Conservation (phyloP, 2,797 vertebrate species). For the Sylvilagus floridanus region DNA sequence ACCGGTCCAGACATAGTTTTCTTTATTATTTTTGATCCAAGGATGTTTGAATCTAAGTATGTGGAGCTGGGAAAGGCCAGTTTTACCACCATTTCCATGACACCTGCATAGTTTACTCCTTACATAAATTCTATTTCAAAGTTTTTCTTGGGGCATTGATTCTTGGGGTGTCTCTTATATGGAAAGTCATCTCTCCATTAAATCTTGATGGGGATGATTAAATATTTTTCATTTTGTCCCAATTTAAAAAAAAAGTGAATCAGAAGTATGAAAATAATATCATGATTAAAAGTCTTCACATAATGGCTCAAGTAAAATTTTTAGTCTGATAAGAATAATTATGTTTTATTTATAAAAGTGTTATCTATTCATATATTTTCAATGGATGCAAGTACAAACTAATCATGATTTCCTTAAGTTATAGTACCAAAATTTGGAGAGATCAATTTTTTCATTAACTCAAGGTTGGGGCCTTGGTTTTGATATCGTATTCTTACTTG, state of each 20-base stretch:
- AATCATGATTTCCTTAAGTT: background rate
- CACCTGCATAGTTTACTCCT: background rate
- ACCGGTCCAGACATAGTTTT: too few species aligned
- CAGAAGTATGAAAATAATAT: background rate
- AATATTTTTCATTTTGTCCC: background rate
- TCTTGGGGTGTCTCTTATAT: background rate
- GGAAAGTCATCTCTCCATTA: background rate
- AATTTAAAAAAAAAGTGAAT: background rate
- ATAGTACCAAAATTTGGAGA: background rate
- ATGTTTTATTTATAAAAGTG: background rate
- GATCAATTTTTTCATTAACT: constrained; percentile 25
- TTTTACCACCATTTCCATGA: background rate
- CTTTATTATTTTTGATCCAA: too few species aligned
- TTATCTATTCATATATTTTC: background rate
- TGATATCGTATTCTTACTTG: background rate
- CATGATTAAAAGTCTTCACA: background rate
- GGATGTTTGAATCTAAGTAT: too few species aligned
- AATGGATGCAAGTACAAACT: background rate
- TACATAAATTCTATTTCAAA: background rate
- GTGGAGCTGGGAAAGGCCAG: too few species aligned
- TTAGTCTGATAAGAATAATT: background rate
- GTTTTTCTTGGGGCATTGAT: background rate
- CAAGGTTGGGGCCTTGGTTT: background rate
- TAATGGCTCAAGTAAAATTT: background rate
- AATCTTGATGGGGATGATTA: background rate